Evolutionary conservation across 2,797 vertebrate genomes (phyloP).

Genomic region (Margarornis squamiger): DNA sequence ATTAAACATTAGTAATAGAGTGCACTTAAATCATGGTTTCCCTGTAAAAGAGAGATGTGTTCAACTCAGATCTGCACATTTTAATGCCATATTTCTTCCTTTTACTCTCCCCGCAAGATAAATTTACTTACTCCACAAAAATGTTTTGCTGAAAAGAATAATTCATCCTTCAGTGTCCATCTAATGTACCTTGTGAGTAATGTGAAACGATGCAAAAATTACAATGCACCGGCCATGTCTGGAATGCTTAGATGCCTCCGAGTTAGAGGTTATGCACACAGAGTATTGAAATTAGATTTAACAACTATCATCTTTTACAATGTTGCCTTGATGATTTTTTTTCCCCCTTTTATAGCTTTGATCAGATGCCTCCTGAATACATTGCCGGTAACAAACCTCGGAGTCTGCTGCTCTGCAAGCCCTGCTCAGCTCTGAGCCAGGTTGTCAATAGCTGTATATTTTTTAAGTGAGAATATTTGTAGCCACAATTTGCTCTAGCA

Average conservation of each 20-base stretch:
- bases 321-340: constrained; percentile 55
- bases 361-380: constrained; percentile 61
- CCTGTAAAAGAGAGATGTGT: constrained; percentile 73
- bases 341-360: constrained; percentile 33
- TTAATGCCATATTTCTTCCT: constrained; percentile 73
- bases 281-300: constrained; percentile 67
- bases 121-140: constrained; percentile 69
- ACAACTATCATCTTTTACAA: constrained; percentile 69
- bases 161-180: constrained; percentile 63
- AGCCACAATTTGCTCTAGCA: constrained; percentile 43
- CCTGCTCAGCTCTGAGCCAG: not conserved
- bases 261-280: constrained; percentile 70
- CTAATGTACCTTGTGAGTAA: constrained; percentile 51
- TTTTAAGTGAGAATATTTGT: constrained; percentile 35
- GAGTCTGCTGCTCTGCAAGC: constrained; percentile 21
- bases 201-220: constrained; percentile 58
- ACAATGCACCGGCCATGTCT: constrained; percentile 28
- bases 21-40: constrained; percentile 74
- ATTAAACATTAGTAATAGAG: constrained; percentile 76
- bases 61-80: constrained; percentile 74
- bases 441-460: not conserved
- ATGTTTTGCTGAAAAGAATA: constrained; percentile 66
- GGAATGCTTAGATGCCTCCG: constrained; percentile 46
- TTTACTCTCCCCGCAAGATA: constrained; percentile 58
- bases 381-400: not conserved